Evolutionary conservation across 1,140 invertebrate species (phyloP).

Genomic region (Ylistrum balloti): DNA sequence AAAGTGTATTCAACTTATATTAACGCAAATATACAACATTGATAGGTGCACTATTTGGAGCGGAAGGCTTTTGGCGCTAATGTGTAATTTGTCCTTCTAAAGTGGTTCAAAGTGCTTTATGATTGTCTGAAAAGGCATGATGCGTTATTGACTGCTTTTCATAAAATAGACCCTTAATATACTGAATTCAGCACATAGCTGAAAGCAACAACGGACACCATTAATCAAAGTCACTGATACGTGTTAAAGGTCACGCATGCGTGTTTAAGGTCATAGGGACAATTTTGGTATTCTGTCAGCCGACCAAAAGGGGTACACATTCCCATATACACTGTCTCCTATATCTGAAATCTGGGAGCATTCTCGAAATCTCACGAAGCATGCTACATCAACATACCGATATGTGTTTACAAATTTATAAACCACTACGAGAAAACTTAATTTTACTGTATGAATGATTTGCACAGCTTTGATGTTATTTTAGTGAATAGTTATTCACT

Average conservation of each 20-base stretch:
- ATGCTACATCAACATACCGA: background rate
- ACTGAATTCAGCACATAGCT: background rate
- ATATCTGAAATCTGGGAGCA: background rate
- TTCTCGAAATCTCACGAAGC: background rate
- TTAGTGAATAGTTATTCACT: background rate
- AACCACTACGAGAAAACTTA: background rate
- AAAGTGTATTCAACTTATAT: background rate
- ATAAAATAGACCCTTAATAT: constrained; percentile 21
- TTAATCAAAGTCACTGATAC: background rate
- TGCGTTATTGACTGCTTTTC: background rate
- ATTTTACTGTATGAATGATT: constrained; percentile 18
- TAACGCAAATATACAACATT: background rate
- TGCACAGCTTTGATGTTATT: constrained; percentile 16
- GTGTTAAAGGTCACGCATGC: constrained; percentile 23
- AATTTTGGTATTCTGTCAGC: background rate
- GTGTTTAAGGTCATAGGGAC: background rate
- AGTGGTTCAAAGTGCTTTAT: background rate
- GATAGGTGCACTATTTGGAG: background rate
- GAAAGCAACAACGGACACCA: background rate
- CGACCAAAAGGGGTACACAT: background rate
- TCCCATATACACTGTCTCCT: background rate
- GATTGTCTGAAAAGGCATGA: background rate
- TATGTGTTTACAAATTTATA: constrained; percentile 30
- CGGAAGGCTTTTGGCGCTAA: constrained; percentile 22
- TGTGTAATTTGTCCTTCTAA: constrained; percentile 11